phyloP scores from a whole-genome alignment of 2,888 invertebrate species.

The Caenorhabditis plicata region DNA sequence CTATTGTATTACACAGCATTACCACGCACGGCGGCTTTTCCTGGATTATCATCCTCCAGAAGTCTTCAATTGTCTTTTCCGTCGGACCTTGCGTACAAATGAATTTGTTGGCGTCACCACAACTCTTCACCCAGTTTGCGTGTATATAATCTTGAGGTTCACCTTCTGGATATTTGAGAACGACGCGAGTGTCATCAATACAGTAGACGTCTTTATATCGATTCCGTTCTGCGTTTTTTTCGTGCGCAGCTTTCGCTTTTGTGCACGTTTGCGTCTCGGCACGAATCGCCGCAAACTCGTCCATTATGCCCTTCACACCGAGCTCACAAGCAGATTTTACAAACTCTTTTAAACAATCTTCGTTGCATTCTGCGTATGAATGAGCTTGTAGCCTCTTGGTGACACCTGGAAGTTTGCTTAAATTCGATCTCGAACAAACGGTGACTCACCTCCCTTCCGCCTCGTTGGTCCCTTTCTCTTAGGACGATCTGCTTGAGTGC shows the following conservation, averaged over 20 bases:
- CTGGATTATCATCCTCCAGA: conserved; percentile 55
- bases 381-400: background rate
- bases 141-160: conserved; percentile 49
- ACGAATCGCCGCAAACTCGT: conserved; percentile 26
- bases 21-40: conserved; percentile 48
- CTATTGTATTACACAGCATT: conserved; percentile 53
- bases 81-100: conserved; percentile 55
- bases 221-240: conserved; percentile 46
- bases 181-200: conserved; percentile 51
- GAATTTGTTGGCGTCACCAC: conserved; percentile 31
- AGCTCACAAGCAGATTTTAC: conserved; percentile 13
- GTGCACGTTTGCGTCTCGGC: conserved; percentile 32
- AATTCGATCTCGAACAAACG: background rate
- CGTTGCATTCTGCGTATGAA: conserved; percentile 6
- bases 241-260: conserved; percentile 40
- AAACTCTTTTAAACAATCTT: conserved; percentile 14
- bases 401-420: background rate
- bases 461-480: conserved; percentile 8
- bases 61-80: conserved; percentile 50
- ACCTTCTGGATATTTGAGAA: conserved; percentile 40
- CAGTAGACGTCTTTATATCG: conserved; percentile 55
- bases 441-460: conserved; percentile 1
- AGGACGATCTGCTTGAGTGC: conserved; percentile 31
- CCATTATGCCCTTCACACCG: conserved; percentile 27
- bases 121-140: conserved; percentile 53